Evolutionary conservation across 2,888 invertebrate species (phyloP), one percentile per base, ranked within the genome.

Genomic region (Hypselothyrea guttata): DNA sequence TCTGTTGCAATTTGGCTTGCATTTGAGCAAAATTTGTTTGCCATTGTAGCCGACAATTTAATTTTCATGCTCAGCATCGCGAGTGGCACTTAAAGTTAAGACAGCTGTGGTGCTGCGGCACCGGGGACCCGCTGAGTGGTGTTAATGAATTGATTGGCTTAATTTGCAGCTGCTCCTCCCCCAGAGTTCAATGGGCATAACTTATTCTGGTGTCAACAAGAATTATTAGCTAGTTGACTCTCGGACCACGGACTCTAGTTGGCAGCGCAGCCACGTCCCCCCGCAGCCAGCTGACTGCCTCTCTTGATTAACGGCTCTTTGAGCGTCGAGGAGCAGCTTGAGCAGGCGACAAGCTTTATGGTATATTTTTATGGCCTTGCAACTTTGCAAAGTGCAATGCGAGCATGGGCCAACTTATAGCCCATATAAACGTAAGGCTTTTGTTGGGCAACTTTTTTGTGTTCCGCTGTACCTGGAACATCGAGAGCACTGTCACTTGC

Each of bases 91-190:
- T 68, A 56, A 55, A 72, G 51, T 48, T 48, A 38, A 15, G 30
- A 55, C 37, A 13, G 46, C 5, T 22, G 22, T 5, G 22, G 22
- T 22, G 4, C 3, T 13, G 28, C 12, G n/a, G 7, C 5, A 33
- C 11, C 9, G 46, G 40, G 27, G 34, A 38, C 1, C 5, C 13
- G 9, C 13, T 5, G 0, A 40, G 40, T 34, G 47, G 61, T 54
- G 52, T 65, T 84, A 82, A 84, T 82, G 86, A 82, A 86, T 82
- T 82, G 84, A 82, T 82, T 86, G 72, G 77, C 82, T 81, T 86
- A 74, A 84, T 71, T 71, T 61, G 68, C 63, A 59, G 46, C 48
- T 59, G 44, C 66, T 73, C 59, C 22, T 5, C 22, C 22, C 5
- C 5, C 5, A 5, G 22, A 70, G 76, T 83, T 77, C 69, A 84